These are phyloP conservation scores for Poecilia picta DNA, from an alignment of 2,797 vertebrate species.

Conservation along the genomic window DNA sequence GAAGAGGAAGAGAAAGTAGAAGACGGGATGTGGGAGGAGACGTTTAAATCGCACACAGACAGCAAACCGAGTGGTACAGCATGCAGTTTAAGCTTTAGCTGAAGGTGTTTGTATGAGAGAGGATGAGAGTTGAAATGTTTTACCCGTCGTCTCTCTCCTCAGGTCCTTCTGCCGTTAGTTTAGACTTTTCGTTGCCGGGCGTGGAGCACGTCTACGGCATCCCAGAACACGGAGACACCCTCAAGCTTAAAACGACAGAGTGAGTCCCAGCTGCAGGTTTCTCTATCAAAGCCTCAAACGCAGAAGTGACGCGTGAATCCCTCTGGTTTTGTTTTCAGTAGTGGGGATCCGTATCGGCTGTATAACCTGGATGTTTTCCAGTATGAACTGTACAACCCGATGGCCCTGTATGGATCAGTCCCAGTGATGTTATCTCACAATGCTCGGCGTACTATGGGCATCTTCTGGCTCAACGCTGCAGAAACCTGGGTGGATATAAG, in stretches of 20 bases:
- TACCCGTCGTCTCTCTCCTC: slow-evolving; percentile 4
- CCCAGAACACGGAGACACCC: slow-evolving; percentile 90
- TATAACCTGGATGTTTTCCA: slow-evolving; percentile 98
- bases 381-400: slow-evolving; percentile 91
- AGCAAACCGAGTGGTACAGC: slow-evolving; percentile 88
- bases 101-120: background rate
- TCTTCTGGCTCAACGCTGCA: slow-evolving; percentile 95
- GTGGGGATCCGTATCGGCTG: slow-evolving; percentile 91
- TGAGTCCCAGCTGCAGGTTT: slow-evolving; percentile 71
- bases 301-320: background rate
- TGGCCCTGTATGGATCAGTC: slow-evolving; percentile 92
- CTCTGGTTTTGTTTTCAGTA: slow-evolving; percentile 71
- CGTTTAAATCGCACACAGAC: slow-evolving; percentile 91
- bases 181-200: slow-evolving; percentile 92
- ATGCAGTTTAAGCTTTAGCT: background rate
- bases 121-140: background rate
- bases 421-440: slow-evolving; percentile 90
- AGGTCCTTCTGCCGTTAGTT: slow-evolving; percentile 90
- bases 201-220: slow-evolving; percentile 94
- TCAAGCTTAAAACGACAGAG: slow-evolving; percentile 91
- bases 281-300: background rate
- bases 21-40: slow-evolving; percentile 92
- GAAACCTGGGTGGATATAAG: slow-evolving; percentile 97
- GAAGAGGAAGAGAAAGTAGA: slow-evolving; percentile 77
- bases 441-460: slow-evolving; percentile 84